Evolutionary conservation across 2,888 invertebrate species (phyloP).

Genomic region (Rhagonycha lutea): DNA sequence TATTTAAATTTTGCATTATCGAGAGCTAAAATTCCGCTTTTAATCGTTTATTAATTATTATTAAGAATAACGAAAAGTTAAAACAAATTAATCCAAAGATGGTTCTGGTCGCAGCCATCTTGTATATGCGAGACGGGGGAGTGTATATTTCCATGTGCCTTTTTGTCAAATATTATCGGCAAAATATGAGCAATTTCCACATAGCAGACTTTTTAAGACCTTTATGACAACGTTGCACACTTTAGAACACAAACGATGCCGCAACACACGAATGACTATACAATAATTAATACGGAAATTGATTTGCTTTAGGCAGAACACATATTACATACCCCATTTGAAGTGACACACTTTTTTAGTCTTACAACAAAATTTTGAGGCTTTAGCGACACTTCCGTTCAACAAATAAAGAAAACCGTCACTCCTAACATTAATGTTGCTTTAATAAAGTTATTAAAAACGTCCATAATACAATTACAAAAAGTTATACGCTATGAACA

Average conservation of each 20-base stretch:
- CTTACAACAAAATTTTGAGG: slow-evolving; percentile 32
- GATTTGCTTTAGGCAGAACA: slow-evolving; percentile 56
- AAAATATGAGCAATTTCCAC: background rate
- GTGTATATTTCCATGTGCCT: slow-evolving; percentile 56
- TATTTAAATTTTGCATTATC: background rate
- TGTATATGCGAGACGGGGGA: slow-evolving; percentile 55
- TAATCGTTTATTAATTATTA: background rate
- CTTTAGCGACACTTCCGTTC: slow-evolving; percentile 59
- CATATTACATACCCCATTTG: slow-evolving; percentile 68
- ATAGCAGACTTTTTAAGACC: slow-evolving; percentile 14
- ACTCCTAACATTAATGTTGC: slow-evolving; percentile 60
- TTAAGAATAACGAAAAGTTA: slow-evolving; percentile 5
- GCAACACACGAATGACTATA: slow-evolving; percentile 3
- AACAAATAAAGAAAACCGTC: slow-evolving; percentile 58
- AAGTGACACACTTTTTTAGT: slow-evolving; percentile 74
- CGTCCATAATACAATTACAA: slow-evolving; percentile 71
- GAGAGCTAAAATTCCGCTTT: background rate
- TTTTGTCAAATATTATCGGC: slow-evolving; percentile 45
- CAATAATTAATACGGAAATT: slow-evolving; percentile 44
- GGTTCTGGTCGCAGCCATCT: slow-evolving; percentile 56
- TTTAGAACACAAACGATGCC: background rate
- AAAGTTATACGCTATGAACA: slow-evolving; percentile 89
- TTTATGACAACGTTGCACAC: background rate
- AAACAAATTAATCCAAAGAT: slow-evolving; percentile 40
- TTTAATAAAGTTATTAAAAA: slow-evolving; percentile 66